phyloP scores from a whole-genome alignment of 35 echinoderm and acorn worm genomes.

The Diadema setosum region DNA sequence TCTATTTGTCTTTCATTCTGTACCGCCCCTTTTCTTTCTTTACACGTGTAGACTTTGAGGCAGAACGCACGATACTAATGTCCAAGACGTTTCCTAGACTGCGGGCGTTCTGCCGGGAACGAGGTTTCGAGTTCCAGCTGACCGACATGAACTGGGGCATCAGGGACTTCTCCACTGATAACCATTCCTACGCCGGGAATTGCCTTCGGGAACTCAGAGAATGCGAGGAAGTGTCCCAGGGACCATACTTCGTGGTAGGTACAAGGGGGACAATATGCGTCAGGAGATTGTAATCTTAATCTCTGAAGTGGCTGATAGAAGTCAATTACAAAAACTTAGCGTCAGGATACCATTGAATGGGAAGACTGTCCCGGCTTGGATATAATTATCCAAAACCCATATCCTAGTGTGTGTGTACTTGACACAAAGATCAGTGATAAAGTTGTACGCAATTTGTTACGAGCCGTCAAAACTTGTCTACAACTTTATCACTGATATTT shows the following conservation, averaged over 20 bases:
- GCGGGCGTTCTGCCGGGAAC: conserved; percentile 62
- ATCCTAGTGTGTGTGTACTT: no score
- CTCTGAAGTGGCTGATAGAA: no score
- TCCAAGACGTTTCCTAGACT: conserved; percentile 66
- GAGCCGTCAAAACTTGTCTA: no score
- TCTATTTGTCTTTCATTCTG: not conserved
- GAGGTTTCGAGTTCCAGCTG: conserved; percentile 87
- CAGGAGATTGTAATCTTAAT: no score
- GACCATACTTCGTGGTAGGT: conserved; percentile 79
- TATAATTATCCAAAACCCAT: no score
- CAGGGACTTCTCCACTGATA: conserved; percentile 53
- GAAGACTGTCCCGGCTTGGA: no score
- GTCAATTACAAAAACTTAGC: no score
- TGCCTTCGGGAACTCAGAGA: conserved; percentile 43
- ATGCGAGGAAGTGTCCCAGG: conserved; percentile 2
- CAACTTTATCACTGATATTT: no score
- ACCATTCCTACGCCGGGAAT: conserved; percentile 41
- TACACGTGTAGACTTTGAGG: conserved; percentile 58
- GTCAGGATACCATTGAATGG: no score
- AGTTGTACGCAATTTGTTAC: no score
- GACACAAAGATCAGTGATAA: no score
- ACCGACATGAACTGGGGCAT: conserved; percentile 90
- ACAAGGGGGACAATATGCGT: no score
- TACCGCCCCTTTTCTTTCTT: not conserved
- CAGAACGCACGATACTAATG: conserved; percentile 63